Evolutionary conservation across 1,140 invertebrate genomes (phyloP).

Genomic region (Drosophila bipectinata): DNA sequence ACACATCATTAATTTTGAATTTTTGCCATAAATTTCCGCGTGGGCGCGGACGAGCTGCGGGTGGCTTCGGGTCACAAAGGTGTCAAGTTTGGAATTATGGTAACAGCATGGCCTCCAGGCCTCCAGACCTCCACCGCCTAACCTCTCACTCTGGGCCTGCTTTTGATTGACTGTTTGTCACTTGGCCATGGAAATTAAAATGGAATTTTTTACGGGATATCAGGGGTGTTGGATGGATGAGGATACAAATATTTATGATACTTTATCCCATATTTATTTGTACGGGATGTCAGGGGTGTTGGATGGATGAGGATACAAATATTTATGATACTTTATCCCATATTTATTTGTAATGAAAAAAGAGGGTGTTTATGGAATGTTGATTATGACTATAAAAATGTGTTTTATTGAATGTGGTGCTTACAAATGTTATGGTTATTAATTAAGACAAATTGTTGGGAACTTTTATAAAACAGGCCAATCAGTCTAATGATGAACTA

Average conservation of each 20-base stretch:
- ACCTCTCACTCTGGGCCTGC: conserved; percentile 28
- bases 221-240: conserved; percentile 1
- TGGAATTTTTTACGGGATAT: conserved; percentile 19
- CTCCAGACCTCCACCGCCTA: neutral
- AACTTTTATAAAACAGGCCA: no score
- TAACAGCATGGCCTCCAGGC: conserved; percentile 18
- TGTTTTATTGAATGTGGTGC: neutral
- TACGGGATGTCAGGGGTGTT: neutral
- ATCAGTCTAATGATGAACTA: neutral
- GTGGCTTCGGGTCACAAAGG: conserved; percentile 42
- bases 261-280: conserved; percentile 1
- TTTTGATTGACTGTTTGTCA: conserved; percentile 55
- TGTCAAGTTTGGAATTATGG: conserved; percentile 52
- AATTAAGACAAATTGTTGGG: no score
- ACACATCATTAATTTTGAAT: conserved; percentile 81
- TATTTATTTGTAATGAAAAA: neutral
- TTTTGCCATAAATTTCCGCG: conserved; percentile 74
- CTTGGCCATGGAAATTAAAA: conserved; percentile 68
- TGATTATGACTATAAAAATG: neutral
- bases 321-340: conserved; percentile 21
- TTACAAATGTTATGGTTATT: neutral
- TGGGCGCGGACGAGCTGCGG: conserved; percentile 21
- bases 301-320: conserved; percentile 16
- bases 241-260: conserved; percentile 26
- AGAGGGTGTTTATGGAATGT: neutral